These are phyloP conservation scores for Heliconius aoede DNA, from an alignment of 2,888 invertebrate species.

Conservation along the genomic window DNA sequence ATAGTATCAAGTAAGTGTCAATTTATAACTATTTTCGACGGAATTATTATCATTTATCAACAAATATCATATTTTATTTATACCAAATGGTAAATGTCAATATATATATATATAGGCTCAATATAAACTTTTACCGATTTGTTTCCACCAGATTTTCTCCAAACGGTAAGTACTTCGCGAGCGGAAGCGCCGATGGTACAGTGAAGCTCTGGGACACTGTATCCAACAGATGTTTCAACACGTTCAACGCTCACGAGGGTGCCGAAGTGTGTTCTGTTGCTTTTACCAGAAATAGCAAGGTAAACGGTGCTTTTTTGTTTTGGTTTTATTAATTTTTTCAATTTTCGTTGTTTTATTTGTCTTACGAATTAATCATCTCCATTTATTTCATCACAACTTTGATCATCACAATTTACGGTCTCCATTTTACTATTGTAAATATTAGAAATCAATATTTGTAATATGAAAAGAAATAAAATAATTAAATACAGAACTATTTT, in stretches of 20 bases:
- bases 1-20: constrained; percentile 88
- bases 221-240: constrained; percentile 95
- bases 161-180: constrained; percentile 87
- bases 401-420: too few species aligned
- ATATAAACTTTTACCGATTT: background rate
- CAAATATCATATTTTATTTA: background rate
- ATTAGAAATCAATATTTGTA: too few species aligned
- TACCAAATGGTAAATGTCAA: background rate
- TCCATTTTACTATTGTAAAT: too few species aligned
- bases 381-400: too few species aligned
- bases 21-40: too few species aligned
- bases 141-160: constrained; percentile 68
- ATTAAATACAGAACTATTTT: too few species aligned
- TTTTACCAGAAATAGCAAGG: constrained; percentile 98
- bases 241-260: constrained; percentile 98
- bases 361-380: too few species aligned
- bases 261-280: constrained; percentile 96
- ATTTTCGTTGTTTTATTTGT: background rate
- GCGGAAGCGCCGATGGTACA: constrained; percentile 95
- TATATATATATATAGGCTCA: too few species aligned
- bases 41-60: background rate
- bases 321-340: background rate
- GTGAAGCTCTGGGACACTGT: constrained; percentile 99
- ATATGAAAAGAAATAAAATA: too few species aligned
- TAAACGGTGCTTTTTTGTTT: constrained; percentile 58